Conservation (phyloP, 2,888 invertebrate species). For the Patella depressa region DNA sequence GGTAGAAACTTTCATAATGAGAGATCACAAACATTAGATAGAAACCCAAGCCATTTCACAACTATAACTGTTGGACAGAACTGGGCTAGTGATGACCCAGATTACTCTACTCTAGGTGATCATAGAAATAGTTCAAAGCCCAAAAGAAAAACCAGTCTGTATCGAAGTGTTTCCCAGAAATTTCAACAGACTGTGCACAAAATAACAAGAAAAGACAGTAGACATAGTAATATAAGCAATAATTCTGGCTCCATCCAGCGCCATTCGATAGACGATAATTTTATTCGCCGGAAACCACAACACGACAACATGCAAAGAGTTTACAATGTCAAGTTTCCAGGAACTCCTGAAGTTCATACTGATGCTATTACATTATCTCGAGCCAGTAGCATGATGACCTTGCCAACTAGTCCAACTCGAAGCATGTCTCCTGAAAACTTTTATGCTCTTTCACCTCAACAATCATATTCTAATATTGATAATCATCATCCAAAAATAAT, state of each 20-base stretch:
- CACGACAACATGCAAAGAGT: background rate
- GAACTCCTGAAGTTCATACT: background rate
- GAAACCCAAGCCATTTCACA: background rate
- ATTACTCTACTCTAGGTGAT: background rate
- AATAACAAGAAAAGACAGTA: background rate
- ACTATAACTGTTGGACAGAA: background rate
- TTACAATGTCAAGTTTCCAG: slow-evolving; percentile 6
- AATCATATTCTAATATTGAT: background rate
- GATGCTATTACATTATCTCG: background rate
- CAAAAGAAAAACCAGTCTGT: background rate
- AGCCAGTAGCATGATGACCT: slow-evolving; percentile 1
- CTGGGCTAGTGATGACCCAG: slow-evolving; percentile 3
- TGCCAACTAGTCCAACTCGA: slow-evolving; percentile 5
- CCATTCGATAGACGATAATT: slow-evolving; percentile 1
- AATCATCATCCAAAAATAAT: slow-evolving; percentile 9
- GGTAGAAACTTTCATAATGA: background rate
- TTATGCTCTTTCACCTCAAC: slow-evolving; percentile 1
- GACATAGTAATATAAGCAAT: background rate
- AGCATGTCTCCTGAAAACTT: background rate
- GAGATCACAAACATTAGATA: background rate
- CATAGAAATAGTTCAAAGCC: background rate
- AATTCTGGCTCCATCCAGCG: background rate
- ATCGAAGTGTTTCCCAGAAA: slow-evolving; percentile 2
- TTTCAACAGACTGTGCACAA: background rate
- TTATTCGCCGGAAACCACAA: background rate